Conservation (phyloP, 2,797 vertebrate genomes). For the Paramormyrops hopkinsi region DNA sequence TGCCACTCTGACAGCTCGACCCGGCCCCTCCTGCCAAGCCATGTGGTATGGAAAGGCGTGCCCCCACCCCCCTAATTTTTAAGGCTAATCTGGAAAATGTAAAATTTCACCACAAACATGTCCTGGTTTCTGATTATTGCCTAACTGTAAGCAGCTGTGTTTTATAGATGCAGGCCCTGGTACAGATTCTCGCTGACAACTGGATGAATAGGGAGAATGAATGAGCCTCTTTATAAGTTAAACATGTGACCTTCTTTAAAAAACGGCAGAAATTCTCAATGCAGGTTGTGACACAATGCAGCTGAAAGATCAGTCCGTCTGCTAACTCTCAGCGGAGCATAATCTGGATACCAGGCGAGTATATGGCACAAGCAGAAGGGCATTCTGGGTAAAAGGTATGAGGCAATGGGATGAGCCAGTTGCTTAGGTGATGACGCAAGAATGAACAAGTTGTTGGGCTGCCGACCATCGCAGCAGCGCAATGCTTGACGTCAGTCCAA, state of each 20-base stretch:
- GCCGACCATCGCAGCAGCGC: background rate
- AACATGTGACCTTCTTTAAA: conserved; percentile 40
- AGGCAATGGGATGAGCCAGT: background rate
- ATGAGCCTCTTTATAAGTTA: conserved; percentile 39
- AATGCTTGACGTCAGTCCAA: background rate
- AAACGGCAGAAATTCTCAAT: conserved; percentile 22
- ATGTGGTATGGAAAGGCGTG: background rate
- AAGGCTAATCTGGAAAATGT: conserved; percentile 43
- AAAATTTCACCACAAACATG: conserved; percentile 40
- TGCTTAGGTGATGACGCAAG: background rate
- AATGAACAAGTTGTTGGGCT: background rate
- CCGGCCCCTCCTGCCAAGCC: background rate
- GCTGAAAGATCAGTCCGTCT: conserved; percentile 22
- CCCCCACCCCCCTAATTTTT: background rate
- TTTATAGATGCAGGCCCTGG: conserved; percentile 23
- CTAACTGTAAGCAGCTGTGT: conserved; percentile 42
- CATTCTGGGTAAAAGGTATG: background rate
- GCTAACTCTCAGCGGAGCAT: conserved; percentile 22
- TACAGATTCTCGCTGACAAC: conserved; percentile 33
- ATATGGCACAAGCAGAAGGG: background rate
- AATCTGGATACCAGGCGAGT: conserved; percentile 21
- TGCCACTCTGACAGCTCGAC: background rate
- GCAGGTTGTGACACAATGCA: conserved; percentile 22
- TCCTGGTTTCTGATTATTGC: conserved; percentile 33
- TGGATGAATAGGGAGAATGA: conserved; percentile 33